Evolutionary conservation across 2,113 vertebrate species (phyloP).

Genomic region (Paradoxurus hermaphroditus): DNA sequence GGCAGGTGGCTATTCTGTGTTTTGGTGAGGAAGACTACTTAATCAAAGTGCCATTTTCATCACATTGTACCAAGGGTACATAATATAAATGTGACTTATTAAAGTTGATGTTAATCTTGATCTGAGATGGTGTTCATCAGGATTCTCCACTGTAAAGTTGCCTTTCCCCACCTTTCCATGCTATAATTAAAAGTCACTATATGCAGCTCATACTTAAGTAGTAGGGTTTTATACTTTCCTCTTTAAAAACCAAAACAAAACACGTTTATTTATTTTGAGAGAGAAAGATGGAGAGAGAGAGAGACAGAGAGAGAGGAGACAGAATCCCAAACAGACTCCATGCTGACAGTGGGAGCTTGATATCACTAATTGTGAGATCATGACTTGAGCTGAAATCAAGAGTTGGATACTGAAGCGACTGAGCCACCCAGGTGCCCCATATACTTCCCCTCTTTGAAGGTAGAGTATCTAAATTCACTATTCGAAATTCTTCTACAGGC

Average conservation of each 20-base stretch:
- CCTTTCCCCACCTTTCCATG: not conserved
- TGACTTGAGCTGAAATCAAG: too few species aligned
- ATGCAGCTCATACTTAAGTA: not conserved
- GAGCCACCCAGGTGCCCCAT: too few species aligned
- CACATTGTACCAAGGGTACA: not conserved
- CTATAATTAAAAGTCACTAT: not conserved
- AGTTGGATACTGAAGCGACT: too few species aligned
- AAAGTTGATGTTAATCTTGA: not conserved
- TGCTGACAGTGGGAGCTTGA: too few species aligned
- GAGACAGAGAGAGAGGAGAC: too few species aligned
- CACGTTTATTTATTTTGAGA: too few species aligned
- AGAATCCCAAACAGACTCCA: too few species aligned
- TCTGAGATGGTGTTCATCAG: not conserved
- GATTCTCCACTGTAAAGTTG: accelerated
- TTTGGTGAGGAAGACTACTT: not conserved
- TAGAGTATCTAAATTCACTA: not conserved
- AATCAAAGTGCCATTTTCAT: not conserved
- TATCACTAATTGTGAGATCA: too few species aligned
- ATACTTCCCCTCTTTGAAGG: not conserved
- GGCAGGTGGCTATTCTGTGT: too few species aligned
- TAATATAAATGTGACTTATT: not conserved
- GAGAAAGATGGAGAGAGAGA: too few species aligned
- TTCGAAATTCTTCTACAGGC: not conserved
- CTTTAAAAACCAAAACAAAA: too few species aligned
- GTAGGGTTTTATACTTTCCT: not conserved